phyloP scores from a whole-genome alignment of 2,888 invertebrate species.

The Nomada flava region DNA sequence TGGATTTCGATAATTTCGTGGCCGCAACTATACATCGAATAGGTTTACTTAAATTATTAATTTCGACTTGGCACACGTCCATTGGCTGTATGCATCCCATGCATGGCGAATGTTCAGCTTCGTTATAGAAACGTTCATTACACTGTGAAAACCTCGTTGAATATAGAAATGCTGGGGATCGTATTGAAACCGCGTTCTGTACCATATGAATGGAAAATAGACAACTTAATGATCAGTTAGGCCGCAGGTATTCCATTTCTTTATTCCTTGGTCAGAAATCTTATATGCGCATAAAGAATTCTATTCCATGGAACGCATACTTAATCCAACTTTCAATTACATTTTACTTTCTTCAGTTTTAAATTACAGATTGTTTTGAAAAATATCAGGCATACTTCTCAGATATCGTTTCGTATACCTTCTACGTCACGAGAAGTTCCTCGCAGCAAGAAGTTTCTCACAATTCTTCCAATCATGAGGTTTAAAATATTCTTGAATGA shows the following conservation, averaged over 20 bases:
- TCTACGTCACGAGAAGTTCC: not conserved
- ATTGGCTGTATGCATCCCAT: not conserved
- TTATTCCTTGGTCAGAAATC: not conserved
- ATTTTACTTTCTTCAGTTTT: too few species aligned
- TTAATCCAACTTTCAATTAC: not conserved
- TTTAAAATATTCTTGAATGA: not conserved
- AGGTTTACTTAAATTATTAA: not conserved
- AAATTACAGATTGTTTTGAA: too few species aligned
- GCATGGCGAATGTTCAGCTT: constrained; percentile 1
- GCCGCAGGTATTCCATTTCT: not conserved
- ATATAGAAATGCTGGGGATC: constrained; percentile 4
- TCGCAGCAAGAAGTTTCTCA: not conserved
- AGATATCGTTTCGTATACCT: too few species aligned
- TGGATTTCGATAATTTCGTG: too few species aligned
- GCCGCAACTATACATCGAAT: too few species aligned
- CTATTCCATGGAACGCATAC: not conserved
- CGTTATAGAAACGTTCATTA: constrained; percentile 10
- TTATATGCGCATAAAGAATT: too few species aligned
- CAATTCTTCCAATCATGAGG: not conserved
- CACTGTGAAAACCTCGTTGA: not conserved
- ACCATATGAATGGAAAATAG: constrained; percentile 6
- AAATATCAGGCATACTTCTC: too few species aligned
- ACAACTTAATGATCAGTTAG: constrained; percentile 1
- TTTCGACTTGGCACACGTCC: not conserved
- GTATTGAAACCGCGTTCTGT: not conserved